Evolutionary conservation across 1,140 invertebrate genomes (phyloP), one percentile per base, ranked within the genome.

Genomic region (Potamilus streckersoni): DNA sequence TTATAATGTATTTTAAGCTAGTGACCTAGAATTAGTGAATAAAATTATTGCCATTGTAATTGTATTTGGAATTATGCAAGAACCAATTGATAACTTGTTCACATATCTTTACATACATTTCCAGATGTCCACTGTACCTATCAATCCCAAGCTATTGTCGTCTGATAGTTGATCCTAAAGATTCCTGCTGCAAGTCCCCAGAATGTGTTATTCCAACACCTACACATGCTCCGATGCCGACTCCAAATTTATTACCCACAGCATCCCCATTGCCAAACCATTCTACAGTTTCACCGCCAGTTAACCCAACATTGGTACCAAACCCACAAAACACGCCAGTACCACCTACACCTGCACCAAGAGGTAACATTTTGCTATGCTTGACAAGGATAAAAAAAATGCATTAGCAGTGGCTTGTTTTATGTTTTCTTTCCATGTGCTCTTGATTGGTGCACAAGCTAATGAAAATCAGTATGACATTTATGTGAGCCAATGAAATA

Each of bases 151-250:
- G 70, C 38, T 78, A 81, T 74, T 85, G 84, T 59, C 79, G 78
- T 59, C 65, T 85, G 77, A 81, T 82, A 16, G 70, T 81, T 55
- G 84, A 85, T 68, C 84, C 83, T 19, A 80, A 73, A 27, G 83
- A 85, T 68, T n/a, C 74, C 15, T 85, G 84, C 78, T 85, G 84
- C 72, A 83, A 83, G 79, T 69, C 70, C 15, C 80, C 84, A 58
- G 67, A 79, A 20, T 85, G 84, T 65, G 23, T 61, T 14, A 80
- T 63, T 23, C 75, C 71, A 6, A 63, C 74, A 66, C 79, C 79
- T 60, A 74, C 69, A 49, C 73, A 61, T 5, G 20, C 31, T 55
- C 73, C 76, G 49, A 66, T 66, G 16, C 16, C 57, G 31, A 58
- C 27, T 27, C 64, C 74, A 56, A 69, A 64, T 57, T 57, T 67